Evolutionary conservation across 2,113 vertebrate genomes (phyloP), one percentile per base, ranked within the genome.

Genomic region (Cyanoramphus novaezelandiae): DNA sequence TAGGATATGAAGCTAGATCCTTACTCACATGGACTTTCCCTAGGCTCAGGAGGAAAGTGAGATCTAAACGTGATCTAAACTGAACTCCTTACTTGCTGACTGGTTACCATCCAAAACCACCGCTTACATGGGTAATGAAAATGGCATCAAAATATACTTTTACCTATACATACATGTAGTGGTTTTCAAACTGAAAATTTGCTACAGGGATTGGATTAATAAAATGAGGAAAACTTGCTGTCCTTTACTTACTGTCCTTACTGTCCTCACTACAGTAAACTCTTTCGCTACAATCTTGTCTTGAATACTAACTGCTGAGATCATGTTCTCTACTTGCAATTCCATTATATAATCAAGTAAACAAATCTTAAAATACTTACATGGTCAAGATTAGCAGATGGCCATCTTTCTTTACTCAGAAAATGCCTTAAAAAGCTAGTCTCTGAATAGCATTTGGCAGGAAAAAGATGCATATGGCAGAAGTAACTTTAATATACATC

Each of bases 351-450:
- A 95, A 93, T 62, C 35, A 28, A 84, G 57, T 20, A 55, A 95
- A 82, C 21, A 39, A 33, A 64, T 52, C 47, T 89, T 93, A 92
- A 93, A 95, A 89, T 85, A 85, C 0, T 8, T 82, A 33, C 44
- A 79, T 82, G 86, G 94, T 92, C 94, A 96, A 86, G 39, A 77
- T 75, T 75, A 90, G 80, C 94, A 95, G 91, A 95, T 93, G 89
- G 81, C 35, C 52, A 92, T 65, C 27, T 44, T 93, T 74, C 80
- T 84, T 47, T 47, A 18, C 69, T 93, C 64, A 82, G 60, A 92
- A 88, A 86, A 88, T 80, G 33, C 64, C 72, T 81, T 78, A 64
- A 78, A 92, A 96, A 86, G 35, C 60, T 71, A 11, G 17, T 88
- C 53, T 93, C 63, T 86, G 86, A 89, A 79, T 82, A 95, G 83